Evolutionary conservation across 2,113 vertebrate species (phyloP).

Genomic region (Felis catus): F.catus_Fca126_mat1.0 CM031426.1:53706501-53707000

Average conservation of each 20-base stretch:
- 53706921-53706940: slow-evolving; percentile 76
- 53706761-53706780: slow-evolving; percentile 59
- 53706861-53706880: slow-evolving; percentile 52
- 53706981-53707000: slow-evolving; percentile 63
- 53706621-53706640: rapidly evolving
- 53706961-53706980: slow-evolving; percentile 77
- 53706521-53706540: background rate
- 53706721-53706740: slow-evolving; percentile 54
- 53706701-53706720: slow-evolving; percentile 26
- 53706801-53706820: slow-evolving; percentile 11
- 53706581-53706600: background rate
- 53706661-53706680: background rate
- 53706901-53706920: slow-evolving; percentile 75
- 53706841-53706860: slow-evolving; percentile 51
- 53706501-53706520: background rate
- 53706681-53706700: background rate
- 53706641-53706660: background rate
- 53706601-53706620: background rate
- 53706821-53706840: background rate
- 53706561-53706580: background rate
- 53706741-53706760: slow-evolving; percentile 48
- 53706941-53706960: slow-evolving; percentile 74
- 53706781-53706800: background rate
- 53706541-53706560: background rate
- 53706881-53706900: slow-evolving; percentile 75